Evolutionary conservation across 2,797 vertebrate species (phyloP).

Genomic region (Lutjanus campechanus): DNA sequence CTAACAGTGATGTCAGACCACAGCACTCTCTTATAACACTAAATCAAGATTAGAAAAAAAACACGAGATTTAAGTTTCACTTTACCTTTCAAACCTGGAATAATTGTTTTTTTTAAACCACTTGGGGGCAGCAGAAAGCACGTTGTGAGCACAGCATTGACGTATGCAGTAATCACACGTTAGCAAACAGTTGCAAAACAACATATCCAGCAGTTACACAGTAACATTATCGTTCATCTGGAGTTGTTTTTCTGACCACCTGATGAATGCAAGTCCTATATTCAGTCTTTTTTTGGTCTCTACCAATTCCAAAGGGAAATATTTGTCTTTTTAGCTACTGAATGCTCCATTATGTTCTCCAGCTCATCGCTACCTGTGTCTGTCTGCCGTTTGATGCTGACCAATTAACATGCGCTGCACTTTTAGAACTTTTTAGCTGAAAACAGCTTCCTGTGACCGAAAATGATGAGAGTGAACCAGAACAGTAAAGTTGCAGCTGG

Average conservation of each 20-base stretch:
- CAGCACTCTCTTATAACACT: not conserved
- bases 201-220: not conserved
- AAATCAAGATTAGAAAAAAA: not conserved
- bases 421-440: not conserved
- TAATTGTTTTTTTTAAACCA: not conserved
- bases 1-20: constrained; percentile 3
- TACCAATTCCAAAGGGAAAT: not conserved
- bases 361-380: not conserved
- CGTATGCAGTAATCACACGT: not conserved
- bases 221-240: not conserved
- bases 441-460: not conserved
- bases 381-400: not conserved
- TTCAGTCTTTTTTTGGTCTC: not conserved
- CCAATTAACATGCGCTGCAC: not conserved
- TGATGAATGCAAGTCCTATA: not conserved
- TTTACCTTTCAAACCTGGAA: not conserved
- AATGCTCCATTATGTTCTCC: not conserved
- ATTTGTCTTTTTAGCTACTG: not conserved
- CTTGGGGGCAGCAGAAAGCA: constrained; percentile 16
- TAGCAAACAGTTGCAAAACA: no score
- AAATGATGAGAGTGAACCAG: not conserved
- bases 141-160: not conserved
- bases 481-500: not conserved
- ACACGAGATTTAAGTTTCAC: not conserved
- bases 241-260: no score